phyloP scores from a whole-genome alignment of 2,888 invertebrate genomes.

The Drosophila prostipennis region DNA sequence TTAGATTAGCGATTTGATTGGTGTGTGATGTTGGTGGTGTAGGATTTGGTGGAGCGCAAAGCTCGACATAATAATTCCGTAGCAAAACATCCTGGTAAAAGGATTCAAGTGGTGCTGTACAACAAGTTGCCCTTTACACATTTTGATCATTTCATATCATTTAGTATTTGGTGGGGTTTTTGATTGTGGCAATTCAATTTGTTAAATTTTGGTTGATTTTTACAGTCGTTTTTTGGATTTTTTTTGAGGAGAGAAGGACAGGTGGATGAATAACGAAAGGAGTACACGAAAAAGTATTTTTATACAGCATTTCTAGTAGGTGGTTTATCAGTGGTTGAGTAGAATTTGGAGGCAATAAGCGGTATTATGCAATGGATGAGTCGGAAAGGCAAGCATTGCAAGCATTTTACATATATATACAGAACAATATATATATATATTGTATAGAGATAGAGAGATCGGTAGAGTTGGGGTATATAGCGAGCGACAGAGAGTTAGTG shows the following conservation, averaged over 20 bases:
- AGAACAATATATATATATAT: slow-evolving; percentile 29
- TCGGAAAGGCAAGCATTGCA: slow-evolving; percentile 34
- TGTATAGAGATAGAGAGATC: slow-evolving; percentile 3
- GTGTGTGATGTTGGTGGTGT: slow-evolving; percentile 81
- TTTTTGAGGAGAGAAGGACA: slow-evolving; percentile 61
- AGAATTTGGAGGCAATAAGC: slow-evolving; percentile 58
- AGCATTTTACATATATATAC: slow-evolving; percentile 18
- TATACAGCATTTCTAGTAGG: slow-evolving; percentile 64
- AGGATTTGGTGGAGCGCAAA: slow-evolving; percentile 80
- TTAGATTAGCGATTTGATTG: slow-evolving; percentile 80
- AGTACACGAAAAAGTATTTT: slow-evolving; percentile 59
- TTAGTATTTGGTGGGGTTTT: slow-evolving; percentile 37
- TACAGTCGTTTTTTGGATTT: slow-evolving; percentile 25
- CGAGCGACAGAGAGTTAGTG: slow-evolving; percentile 37
- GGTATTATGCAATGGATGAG: slow-evolving; percentile 33
- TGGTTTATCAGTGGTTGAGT: slow-evolving; percentile 37
- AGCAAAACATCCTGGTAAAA: slow-evolving; percentile 81
- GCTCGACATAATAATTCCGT: slow-evolving; percentile 81
- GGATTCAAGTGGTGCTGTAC: slow-evolving; percentile 81
- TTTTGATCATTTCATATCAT: slow-evolving; percentile 60
- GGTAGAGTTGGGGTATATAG: slow-evolving; percentile 18
- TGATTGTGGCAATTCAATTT: slow-evolving; percentile 30
- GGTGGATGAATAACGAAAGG: slow-evolving; percentile 78
- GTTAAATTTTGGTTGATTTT: slow-evolving; percentile 47
- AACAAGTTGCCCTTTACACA: slow-evolving; percentile 80